phyloP scores from a whole-genome alignment of 2,888 invertebrate genomes.

The Ophioninae sp. region DNA sequence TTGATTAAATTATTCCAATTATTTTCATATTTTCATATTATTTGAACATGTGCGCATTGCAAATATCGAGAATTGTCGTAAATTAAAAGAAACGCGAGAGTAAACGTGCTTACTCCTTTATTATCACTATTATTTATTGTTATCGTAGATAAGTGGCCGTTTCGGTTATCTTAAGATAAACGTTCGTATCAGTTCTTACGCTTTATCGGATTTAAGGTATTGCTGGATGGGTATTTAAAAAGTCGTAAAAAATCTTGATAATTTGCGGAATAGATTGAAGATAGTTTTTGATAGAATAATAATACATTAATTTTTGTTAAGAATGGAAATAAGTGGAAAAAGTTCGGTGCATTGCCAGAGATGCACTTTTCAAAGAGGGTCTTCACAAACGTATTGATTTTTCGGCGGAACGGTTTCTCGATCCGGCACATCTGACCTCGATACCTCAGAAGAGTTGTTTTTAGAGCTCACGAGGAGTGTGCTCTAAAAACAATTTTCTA shows the following conservation, averaged over 20 bases:
- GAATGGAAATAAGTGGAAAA: no score
- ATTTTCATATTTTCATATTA: no score
- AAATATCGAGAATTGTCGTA: background rate
- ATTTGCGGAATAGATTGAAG: background rate
- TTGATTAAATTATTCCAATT: no score
- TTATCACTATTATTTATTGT: background rate
- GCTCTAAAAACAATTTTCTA: constrained; percentile 38
- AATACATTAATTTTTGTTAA: no score
- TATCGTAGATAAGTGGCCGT: background rate
- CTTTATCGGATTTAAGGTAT: background rate
- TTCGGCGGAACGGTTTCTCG: constrained; percentile 47
- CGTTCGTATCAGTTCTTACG: background rate
- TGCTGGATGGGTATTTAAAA: no score
- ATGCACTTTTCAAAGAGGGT: background rate
- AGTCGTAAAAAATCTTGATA: background rate
- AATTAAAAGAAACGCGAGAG: constrained; percentile 3
- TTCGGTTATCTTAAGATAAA: background rate
- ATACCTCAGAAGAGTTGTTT: constrained; percentile 11
- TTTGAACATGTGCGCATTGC: constrained; percentile 6
- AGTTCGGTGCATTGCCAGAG: constrained; percentile 6
- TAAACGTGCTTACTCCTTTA: constrained; percentile 2
- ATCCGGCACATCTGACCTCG: constrained; percentile 50
- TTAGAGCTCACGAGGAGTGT: constrained; percentile 23
- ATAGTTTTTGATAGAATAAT: background rate
- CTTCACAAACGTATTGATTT: constrained; percentile 44